Base-by-base conservation (phyloP, 53 echinoderm and acorn worm species). In the Temnopleurus reevesii region DNA sequence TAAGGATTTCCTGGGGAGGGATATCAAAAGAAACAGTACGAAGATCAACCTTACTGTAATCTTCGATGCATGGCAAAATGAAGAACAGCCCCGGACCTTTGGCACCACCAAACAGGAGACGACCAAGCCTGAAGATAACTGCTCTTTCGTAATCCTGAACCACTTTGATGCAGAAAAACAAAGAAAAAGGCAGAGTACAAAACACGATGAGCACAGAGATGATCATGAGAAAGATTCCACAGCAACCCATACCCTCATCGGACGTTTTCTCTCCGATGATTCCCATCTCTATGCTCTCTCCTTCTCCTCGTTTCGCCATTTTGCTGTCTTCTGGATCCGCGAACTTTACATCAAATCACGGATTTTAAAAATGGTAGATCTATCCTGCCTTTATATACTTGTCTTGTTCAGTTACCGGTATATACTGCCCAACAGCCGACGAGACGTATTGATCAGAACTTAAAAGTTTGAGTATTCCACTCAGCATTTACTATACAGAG, bases 111-210 rank as follows among this genome's bases (percentile, higher is more conserved):
- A 91, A 89, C 54, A 94, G n/a, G 31, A 96, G 92, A 57, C 94
- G 92, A 59, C 96, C 96, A 53, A 92, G 53, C 64, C 96, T 63
- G 57, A 96, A 96, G 76, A 94, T 92, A 36, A 96, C 93, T 12
- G 93, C 93, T 56, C 93, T 77, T 33, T 93, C 93, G 64, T 93
- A 93, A n/a, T 93, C 90, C 80, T 93, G 93, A 54, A 93, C 93
- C 77, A 93, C 95, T 94, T 94, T 94, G 15, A 96, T 94, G 86
- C 94, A 94, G 79, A 96, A 91, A 93, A 94, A 96, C 13, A 96
- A 85, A 47, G 96, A 96, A 71, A 96, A 90, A 8, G 96, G 96
- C 17, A 93, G 83, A 2, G 96, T 96, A 49, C 85, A 93, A 34
- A 96, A 38, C n/a, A 96, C 94, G 9, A 96, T 23, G 30, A 96